These are phyloP conservation scores for Ichneumoninae sp. DNA, from an alignment of 2,888 invertebrate genomes.

Conservation along the genomic window DNA sequence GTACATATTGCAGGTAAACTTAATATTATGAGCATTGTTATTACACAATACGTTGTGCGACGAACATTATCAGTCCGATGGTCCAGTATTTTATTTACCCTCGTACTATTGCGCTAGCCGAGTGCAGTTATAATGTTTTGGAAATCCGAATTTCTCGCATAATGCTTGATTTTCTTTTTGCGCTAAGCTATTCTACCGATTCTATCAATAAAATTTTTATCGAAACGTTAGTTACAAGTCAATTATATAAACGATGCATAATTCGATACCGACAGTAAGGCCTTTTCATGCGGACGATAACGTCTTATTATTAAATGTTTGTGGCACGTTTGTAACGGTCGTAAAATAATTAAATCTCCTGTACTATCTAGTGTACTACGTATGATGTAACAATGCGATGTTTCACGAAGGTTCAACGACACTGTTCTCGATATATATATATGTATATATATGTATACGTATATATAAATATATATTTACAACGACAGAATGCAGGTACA, in stretches of 20 bases:
- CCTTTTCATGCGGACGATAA: slow-evolving; percentile 31
- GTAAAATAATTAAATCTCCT: neutral
- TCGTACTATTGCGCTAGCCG: slow-evolving; percentile 11
- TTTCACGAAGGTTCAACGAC: slow-evolving; percentile 1
- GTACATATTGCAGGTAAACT: slow-evolving; percentile 1
- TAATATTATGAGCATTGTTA: slow-evolving; percentile 35
- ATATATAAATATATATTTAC: slow-evolving; percentile 3
- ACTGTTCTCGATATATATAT: neutral
- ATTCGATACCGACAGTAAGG: neutral
- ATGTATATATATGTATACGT: neutral
- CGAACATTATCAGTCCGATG: slow-evolving; percentile 20
- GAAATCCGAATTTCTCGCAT: no score
- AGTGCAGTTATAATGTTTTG: neutral
- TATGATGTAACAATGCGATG: neutral
- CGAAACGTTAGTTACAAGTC: no score
- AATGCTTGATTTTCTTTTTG: no score
- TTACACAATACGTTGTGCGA: slow-evolving; percentile 5
- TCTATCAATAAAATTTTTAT: no score
- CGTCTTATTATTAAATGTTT: slow-evolving; percentile 45
- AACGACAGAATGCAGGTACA: slow-evolving; percentile 23
- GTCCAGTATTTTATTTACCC: slow-evolving; percentile 41
- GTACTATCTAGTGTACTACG: neutral
- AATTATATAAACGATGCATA: neutral
- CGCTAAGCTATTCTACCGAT: no score
- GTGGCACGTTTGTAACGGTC: neutral